Conservation (phyloP, 2,797 vertebrate species). For the Hoplostethus atlanticus region DNA sequence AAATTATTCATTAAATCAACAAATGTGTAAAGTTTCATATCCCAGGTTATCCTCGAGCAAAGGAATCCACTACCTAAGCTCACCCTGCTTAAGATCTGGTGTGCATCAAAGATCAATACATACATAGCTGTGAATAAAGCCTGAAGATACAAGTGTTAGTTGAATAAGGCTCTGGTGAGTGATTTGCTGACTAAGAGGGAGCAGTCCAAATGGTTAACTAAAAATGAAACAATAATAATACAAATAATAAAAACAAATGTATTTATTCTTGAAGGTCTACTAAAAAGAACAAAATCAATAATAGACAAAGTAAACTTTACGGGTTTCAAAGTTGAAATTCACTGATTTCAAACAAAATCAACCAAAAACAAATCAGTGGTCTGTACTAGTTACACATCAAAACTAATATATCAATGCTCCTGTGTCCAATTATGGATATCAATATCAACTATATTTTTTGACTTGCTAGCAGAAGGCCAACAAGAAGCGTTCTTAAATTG, state of each 20-base stretch:
- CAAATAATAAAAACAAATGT: no score
- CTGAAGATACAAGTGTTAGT: conserved; percentile 10
- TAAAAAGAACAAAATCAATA: neutral
- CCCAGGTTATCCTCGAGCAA: neutral
- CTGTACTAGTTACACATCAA: no score
- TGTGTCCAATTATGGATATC: no score
- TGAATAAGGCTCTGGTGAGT: conserved; percentile 10
- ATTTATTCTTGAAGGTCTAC: neutral
- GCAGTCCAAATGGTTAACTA: neutral
- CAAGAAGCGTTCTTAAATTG: no score
- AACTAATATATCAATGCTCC: no score
- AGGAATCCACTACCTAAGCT: neutral
- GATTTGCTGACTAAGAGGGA: neutral
- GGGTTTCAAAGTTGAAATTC: no score
- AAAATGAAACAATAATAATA: neutral
- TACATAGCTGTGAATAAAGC: neutral
- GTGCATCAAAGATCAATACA: neutral
- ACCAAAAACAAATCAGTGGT: no score
- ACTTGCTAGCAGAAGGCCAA: no score
- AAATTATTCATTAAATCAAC: conserved; percentile 7
- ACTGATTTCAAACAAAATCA: no score
- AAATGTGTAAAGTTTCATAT: neutral
- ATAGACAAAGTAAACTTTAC: no score
- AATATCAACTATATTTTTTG: no score
- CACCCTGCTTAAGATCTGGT: conserved; percentile 7